A percentile compares a stretch with the other conserved stretches of the same genome.
Evolutionary conservation across 1,140 invertebrate genomes (phyloP).

Genomic region (Anoplophora glabripennis): DNA sequence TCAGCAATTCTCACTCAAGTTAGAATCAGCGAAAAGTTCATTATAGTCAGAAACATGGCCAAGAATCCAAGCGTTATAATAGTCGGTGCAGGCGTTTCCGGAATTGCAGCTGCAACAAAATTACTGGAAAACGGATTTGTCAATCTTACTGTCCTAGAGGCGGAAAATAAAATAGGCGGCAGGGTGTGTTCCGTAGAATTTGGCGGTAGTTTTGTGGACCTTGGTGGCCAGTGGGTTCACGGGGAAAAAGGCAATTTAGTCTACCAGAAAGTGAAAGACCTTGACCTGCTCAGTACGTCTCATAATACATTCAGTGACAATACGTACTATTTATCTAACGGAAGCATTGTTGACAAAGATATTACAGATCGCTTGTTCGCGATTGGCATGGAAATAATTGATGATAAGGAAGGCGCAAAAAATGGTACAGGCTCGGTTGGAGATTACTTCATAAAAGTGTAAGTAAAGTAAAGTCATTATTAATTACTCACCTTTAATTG

Average conservation of each 20-base stretch:
- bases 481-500: too few relatives aligned
- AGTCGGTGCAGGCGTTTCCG: constrained; percentile 59
- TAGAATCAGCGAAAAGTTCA: too few relatives aligned
- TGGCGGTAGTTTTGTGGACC: constrained; percentile 64
- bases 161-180: constrained; percentile 68
- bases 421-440: constrained; percentile 6
- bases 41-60: neutral
- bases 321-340: constrained; percentile 36
- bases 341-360: constrained; percentile 48
- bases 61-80: constrained; percentile 50
- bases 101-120: constrained; percentile 57
- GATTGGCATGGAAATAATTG: constrained; percentile 25
- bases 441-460: constrained; percentile 27
- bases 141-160: constrained; percentile 64
- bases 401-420: constrained; percentile 21
- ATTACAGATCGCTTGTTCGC: constrained; percentile 43
- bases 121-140: constrained; percentile 54
- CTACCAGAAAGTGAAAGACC: constrained; percentile 60
- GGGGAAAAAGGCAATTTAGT: constrained; percentile 71
- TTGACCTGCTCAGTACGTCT: constrained; percentile 52
- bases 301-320: constrained; percentile 21
- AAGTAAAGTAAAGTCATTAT: constrained; percentile 18
- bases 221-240: constrained; percentile 66
- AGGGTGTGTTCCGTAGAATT: constrained; percentile 62
- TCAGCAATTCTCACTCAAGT: too few relatives aligned